Percentiles rank a stretch among this genome's conserved stretches.
Conservation (phyloP, 2,113 vertebrate genomes). For the Caranx ignobilis region DNA sequence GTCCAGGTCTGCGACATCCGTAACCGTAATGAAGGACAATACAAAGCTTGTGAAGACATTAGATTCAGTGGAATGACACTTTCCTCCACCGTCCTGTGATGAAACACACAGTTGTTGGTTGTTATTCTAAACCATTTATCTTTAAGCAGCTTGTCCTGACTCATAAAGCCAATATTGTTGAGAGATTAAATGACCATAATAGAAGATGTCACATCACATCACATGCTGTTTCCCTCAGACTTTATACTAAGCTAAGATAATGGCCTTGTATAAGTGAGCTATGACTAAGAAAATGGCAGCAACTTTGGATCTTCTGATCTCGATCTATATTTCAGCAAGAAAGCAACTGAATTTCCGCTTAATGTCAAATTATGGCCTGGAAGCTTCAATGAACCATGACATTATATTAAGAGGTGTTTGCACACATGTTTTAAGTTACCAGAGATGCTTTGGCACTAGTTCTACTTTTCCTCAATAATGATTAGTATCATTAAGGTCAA, state of each 20-base stretch:
- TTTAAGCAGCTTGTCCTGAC: neutral
- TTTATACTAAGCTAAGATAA: no score
- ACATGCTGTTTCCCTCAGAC: no score
- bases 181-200: no score
- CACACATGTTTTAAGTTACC: neutral
- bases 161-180: no score
- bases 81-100: constrained; percentile 85
- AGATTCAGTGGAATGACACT: accelerated
- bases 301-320: no score
- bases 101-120: constrained; percentile 16
- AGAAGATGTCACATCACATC: no score
- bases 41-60: constrained; percentile 20
- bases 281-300: no score
- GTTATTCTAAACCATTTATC: neutral
- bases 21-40: constrained; percentile 83
- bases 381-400: neutral
- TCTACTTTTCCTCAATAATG: neutral
- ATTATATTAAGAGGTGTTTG: neutral
- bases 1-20: constrained; percentile 85
- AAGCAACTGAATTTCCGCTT: neutral
- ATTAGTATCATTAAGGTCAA: neutral
- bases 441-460: neutral
- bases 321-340: neutral
- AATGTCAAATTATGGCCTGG: neutral
- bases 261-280: no score